phyloP scores from a whole-genome alignment of 2,797 vertebrate species.

The Moxostoma hubbsi region DNA sequence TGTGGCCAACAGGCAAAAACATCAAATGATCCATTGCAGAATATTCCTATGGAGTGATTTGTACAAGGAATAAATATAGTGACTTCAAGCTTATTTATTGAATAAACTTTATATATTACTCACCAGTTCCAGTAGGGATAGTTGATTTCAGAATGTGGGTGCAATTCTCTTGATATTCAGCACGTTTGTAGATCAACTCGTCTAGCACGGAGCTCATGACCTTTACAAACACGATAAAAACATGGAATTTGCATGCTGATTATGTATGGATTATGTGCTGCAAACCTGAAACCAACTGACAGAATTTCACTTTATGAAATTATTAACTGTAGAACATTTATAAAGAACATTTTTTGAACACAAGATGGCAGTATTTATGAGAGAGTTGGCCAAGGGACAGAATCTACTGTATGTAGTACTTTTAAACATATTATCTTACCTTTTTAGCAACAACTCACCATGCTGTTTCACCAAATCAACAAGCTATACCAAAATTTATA shows the following conservation, averaged over 20 bases:
- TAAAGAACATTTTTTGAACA: background rate
- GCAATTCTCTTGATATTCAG: slow-evolving; percentile 85
- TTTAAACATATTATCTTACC: background rate
- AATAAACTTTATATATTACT: slow-evolving; percentile 57
- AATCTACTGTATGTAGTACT: background rate
- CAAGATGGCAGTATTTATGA: slow-evolving; percentile 54
- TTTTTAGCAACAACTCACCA: background rate
- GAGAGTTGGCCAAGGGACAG: background rate
- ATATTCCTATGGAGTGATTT: slow-evolving; percentile 72
- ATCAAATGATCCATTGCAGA: slow-evolving; percentile 91
- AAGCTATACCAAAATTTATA: no score
- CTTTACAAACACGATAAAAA: slow-evolving; percentile 58
- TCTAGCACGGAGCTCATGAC: slow-evolving; percentile 82
- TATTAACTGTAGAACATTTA: background rate
- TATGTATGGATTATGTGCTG: background rate
- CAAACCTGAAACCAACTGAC: background rate
- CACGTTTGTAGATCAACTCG: slow-evolving; percentile 81
- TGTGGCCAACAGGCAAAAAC: slow-evolving; percentile 90
- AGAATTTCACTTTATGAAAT: background rate
- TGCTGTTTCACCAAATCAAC: no score
- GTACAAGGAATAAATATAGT: background rate
- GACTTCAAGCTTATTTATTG: background rate
- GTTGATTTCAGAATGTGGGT: slow-evolving; percentile 72
- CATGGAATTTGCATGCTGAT: background rate
- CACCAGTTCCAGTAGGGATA: slow-evolving; percentile 74